Evolutionary conservation across 2,888 invertebrate species (phyloP).

Genomic region (Ochropleura leucogaster): DNA sequence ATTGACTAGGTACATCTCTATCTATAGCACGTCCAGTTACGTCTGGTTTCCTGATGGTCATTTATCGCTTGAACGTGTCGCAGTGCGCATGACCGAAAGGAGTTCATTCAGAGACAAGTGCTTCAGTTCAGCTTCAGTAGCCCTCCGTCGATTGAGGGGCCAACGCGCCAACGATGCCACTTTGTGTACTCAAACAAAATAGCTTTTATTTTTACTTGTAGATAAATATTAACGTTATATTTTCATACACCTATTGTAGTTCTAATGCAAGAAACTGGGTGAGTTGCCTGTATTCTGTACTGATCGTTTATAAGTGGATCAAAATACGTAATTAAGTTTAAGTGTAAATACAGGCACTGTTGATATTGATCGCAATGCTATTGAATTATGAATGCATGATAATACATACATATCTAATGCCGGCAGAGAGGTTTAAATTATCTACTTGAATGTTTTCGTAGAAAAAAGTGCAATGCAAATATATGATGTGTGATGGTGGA

Average conservation of each 20-base stretch:
- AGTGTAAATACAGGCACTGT: constrained; percentile 50
- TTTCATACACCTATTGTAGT: background rate
- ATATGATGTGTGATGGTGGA: constrained; percentile 80
- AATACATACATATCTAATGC: background rate
- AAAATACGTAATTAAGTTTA: constrained; percentile 64
- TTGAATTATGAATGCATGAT: constrained; percentile 13
- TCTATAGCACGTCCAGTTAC: constrained; percentile 12
- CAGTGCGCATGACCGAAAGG: constrained; percentile 75
- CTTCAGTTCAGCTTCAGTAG: constrained; percentile 70
- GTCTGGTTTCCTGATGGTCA: constrained; percentile 22
- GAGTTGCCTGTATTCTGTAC: constrained; percentile 26
- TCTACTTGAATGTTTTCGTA: constrained; percentile 26
- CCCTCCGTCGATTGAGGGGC: constrained; percentile 66
- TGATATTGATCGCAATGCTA: constrained; percentile 53
- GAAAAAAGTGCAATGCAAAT: constrained; percentile 64
- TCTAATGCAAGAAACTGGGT: constrained; percentile 23
- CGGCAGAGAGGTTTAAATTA: background rate
- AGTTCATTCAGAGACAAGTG: constrained; percentile 73
- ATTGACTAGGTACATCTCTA: constrained; percentile 17
- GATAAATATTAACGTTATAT: constrained; percentile 11
- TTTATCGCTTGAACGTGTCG: constrained; percentile 8
- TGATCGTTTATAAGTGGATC: constrained; percentile 47
- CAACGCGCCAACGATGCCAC: constrained; percentile 36
- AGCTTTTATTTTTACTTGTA: constrained; percentile 44
- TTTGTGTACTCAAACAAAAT: constrained; percentile 27